Conservation (phyloP, 2,888 invertebrate species). For the Aphidius colemani region DNA sequence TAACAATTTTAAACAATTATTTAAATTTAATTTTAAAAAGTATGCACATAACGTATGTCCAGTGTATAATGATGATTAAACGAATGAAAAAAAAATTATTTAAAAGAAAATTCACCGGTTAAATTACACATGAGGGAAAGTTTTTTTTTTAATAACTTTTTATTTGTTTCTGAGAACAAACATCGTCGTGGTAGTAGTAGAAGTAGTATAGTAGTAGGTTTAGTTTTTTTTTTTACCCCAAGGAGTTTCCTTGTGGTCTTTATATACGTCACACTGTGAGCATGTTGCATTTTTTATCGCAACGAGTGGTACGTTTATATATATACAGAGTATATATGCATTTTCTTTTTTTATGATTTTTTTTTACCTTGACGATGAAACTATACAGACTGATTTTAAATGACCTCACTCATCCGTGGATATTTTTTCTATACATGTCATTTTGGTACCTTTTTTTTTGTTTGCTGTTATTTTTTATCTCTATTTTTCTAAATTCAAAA, state of each 20-base stretch:
- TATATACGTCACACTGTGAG: slow-evolving; percentile 25
- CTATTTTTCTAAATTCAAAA: not conserved
- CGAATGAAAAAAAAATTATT: slow-evolving; percentile 1
- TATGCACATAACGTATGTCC: too few relatives aligned
- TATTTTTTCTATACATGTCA: not conserved
- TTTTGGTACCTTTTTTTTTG: not conserved
- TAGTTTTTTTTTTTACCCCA: slow-evolving; percentile 22
- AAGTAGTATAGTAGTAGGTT: not conserved
- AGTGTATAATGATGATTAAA: not conserved
- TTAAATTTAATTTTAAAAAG: too few relatives aligned
- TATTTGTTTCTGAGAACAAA: slow-evolving; percentile 5
- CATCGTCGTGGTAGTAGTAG: slow-evolving; percentile 23
- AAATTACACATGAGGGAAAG: slow-evolving; percentile 12
- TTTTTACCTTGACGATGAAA: slow-evolving; percentile 3
- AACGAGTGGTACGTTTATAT: not conserved
- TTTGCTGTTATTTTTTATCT: not conserved
- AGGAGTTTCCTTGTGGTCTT: slow-evolving; percentile 22
- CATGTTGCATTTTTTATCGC: slow-evolving; percentile 21
- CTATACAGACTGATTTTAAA: slow-evolving; percentile 17
- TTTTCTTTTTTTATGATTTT: slow-evolving; percentile 8
- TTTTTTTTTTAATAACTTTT: not conserved
- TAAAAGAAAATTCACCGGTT: slow-evolving; percentile 8
- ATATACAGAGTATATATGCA: not conserved
- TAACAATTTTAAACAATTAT: too few relatives aligned
- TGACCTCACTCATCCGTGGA: not conserved